These are phyloP conservation scores for Prochilodus magdalenae DNA, from an alignment of 2,113 vertebrate genomes.

Conservation along the genomic window DNA sequence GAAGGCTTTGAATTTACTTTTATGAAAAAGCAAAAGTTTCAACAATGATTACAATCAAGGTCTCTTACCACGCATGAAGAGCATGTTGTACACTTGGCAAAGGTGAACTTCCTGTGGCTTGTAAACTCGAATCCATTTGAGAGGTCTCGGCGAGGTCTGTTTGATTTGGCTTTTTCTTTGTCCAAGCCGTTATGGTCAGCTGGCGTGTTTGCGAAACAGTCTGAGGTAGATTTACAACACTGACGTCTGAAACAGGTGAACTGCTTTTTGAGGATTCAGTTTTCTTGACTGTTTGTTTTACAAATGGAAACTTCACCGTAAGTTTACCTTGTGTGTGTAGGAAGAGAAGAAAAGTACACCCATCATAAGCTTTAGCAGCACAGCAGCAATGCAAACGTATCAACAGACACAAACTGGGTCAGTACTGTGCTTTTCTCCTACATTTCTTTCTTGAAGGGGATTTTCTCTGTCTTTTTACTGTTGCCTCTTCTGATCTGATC, in stretches of 20 bases:
- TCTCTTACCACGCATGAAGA: too few species aligned
- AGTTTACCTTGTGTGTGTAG: neutral
- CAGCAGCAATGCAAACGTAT: neutral
- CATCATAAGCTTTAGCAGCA: neutral
- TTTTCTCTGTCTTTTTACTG: neutral
- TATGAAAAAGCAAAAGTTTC: neutral
- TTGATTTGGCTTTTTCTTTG: slow-evolving; percentile 3
- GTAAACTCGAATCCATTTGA: neutral
- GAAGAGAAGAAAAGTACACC: neutral
- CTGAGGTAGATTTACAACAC: neutral
- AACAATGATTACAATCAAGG: neutral
- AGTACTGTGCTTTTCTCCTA: neutral
- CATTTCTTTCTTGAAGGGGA: slow-evolving; percentile 11
- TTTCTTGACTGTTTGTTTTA: neutral
- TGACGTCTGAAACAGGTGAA: neutral
- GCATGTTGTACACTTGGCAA: neutral
- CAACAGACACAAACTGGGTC: neutral
- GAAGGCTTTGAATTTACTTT: neutral
- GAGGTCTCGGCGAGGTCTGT: neutral
- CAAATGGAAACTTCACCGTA: neutral
- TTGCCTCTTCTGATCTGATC: neutral
- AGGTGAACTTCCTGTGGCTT: slow-evolving; percentile 6
- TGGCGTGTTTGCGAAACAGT: slow-evolving; percentile 7
- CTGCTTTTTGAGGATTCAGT: neutral
- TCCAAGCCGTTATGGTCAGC: slow-evolving; percentile 23